These are phyloP conservation scores for Campylorhamphus procurvoides DNA, from an alignment of 2,113 vertebrate genomes.

Conservation along the genomic window DNA sequence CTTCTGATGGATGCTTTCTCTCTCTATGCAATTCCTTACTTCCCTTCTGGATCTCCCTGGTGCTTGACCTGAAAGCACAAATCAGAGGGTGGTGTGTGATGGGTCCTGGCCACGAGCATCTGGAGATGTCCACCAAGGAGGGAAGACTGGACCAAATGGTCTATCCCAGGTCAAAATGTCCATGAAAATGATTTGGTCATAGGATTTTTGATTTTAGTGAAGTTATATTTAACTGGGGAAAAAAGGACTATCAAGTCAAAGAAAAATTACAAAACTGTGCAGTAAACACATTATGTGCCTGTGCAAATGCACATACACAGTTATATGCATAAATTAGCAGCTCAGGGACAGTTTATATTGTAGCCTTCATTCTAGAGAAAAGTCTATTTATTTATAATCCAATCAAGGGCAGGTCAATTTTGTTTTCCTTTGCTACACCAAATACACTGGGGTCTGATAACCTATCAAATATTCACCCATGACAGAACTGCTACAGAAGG, in stretches of 20 bases:
- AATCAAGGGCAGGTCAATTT: neutral
- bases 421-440: slow-evolving; percentile 10
- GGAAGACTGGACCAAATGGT: neutral
- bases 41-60: neutral
- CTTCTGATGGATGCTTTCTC: neutral
- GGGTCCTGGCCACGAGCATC: neutral
- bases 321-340: neutral
- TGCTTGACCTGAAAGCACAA: neutral
- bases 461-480: neutral
- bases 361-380: neutral
- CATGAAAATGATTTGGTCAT: neutral
- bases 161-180: neutral
- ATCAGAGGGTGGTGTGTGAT: neutral
- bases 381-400: neutral
- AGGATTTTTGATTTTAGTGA: neutral
- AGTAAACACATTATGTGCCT: neutral
- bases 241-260: neutral
- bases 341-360: neutral
- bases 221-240: neutral
- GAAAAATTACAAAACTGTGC: neutral
- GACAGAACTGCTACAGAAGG: neutral
- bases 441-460: neutral
- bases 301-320: neutral
- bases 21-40: neutral
- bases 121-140: neutral